Base-by-base conservation (phyloP, 1,140 invertebrate genomes). In the Teleogryllus occipitalis region DNA sequence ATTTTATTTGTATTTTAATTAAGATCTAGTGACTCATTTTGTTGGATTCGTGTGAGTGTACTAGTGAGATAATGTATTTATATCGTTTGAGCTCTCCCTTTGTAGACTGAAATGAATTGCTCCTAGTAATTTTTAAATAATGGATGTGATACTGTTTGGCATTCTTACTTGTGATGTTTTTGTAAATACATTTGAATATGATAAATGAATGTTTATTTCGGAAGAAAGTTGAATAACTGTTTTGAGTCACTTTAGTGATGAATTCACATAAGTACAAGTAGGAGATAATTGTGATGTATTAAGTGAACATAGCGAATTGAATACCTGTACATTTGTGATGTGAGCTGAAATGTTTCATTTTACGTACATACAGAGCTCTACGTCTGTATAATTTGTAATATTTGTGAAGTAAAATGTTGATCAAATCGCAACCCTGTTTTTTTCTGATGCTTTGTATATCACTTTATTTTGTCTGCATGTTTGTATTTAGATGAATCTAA, bases 241-340 rank as follows among this genome's bases (percentile, higher is more conserved):
- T 65, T 39, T 65, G 10, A 65, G 54, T 65, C 54, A 65, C 54
- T 14, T 65, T 65, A 65, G 54, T 65, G 54, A 65, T 65, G 54
- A 65, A 65, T 65, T 14, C 54, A 65, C 54, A 65, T 76, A n/a
- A 77, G 76, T 54, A 77, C 76, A 77, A 54, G 76, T 77, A 77
- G 47, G 48, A 65, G 54, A 18, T 77, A 77, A 54, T 77, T 77
- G 76, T 77, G 47, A 77, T 77, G 76, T 77, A 48, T 8, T 48
- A 21, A 77, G 15, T 76, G 75, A 77, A 77, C 46, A 47, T 77
- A 47, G 47, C 22, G 48, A 77, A 77, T n/a, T 12, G 22, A 77
- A 77, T 27, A 18, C 76, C 76, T 77, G 76, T 77, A 77, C 47
- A 48, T 77, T 77, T 77, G 47, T 77, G 47, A 77, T 39, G 75